Evolutionary conservation across 2,888 invertebrate genomes (phyloP).

Genomic region (Eupithecia exiguata): DNA sequence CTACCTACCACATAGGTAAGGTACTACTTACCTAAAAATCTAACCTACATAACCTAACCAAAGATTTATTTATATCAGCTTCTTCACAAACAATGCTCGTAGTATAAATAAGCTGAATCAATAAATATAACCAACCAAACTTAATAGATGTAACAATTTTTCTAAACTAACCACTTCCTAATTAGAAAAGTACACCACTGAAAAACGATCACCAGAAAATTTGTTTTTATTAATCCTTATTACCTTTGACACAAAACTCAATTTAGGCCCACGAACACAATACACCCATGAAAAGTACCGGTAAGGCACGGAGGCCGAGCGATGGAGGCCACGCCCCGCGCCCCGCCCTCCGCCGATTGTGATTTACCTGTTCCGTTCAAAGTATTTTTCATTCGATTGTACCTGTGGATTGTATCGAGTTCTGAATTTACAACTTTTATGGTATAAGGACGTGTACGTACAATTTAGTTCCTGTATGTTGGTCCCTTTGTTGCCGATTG

Average conservation of each 20-base stretch:
- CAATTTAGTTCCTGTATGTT: background rate
- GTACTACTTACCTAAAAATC: no score
- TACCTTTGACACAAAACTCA: background rate
- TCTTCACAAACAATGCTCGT: background rate
- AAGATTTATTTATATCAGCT: background rate
- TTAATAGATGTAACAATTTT: background rate
- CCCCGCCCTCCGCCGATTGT: conserved; percentile 60
- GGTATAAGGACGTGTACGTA: no score
- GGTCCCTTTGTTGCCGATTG: no score
- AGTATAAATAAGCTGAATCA: background rate
- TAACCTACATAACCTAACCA: no score
- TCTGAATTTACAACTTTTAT: background rate
- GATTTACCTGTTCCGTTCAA: conserved; percentile 27
- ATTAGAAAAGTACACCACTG: background rate
- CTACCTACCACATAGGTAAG: no score
- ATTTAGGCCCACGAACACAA: conserved; percentile 7
- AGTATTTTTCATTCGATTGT: conserved; percentile 17
- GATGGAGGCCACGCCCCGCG: conserved; percentile 64
- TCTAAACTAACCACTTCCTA: background rate
- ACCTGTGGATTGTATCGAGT: background rate
- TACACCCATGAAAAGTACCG: conserved; percentile 49
- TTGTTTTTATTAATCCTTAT: background rate
- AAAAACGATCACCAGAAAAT: background rate
- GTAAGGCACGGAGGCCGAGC: conserved; percentile 76
- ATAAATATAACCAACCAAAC: background rate